Evolutionary conservation across 2,888 invertebrate species (phyloP), one percentile per base, ranked within the genome.

Genomic region (Tolmerus cingulatus): DNA sequence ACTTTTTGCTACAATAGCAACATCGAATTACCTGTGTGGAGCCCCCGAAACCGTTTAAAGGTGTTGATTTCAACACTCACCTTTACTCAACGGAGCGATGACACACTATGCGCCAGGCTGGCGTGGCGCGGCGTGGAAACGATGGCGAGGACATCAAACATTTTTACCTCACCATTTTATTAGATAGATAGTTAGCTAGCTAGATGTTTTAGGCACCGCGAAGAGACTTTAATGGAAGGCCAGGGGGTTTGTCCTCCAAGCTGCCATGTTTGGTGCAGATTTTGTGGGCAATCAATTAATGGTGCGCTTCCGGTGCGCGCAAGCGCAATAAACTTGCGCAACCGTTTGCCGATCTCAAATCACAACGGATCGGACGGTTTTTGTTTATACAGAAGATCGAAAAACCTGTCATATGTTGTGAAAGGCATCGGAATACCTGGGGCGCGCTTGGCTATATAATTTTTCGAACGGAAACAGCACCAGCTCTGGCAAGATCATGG

Each of bases 341-440:
- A 81, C 51, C 51, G 79, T 43, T n/a, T 19, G 27, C 66, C 55
- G 23, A 66, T 66, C 66, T 19, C 27, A 79, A 79, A 79, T 37
- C 79, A 79, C 34, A 79, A 46, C 79, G 34, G 27, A 55, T 14
- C 55, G 37, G 14, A n/a, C 51, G 34, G 30, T 43, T 55, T 81
- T 81, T 55, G 46, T 81, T 81, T 27, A 55, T 27, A 51, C 16
- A 46, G 51, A 81, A 82, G 51, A 34, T 51, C n/a, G 27, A 57
- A 82, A 82, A 82, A 82, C 82, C 51, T 82, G 82, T 66, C 37
- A 57, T 82, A 51, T 57, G 66, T 82, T 82, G 34, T 82, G 57
- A 57, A 66, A 82, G 82, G 57, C 82, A n/a, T 40, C 55, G 82
- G 57, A 66, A 82, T 82, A 79, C 79, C 79, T 79, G 46, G 16